phyloP scores from a whole-genome alignment of 2,888 invertebrate species.

The Nomada fucata region DNA sequence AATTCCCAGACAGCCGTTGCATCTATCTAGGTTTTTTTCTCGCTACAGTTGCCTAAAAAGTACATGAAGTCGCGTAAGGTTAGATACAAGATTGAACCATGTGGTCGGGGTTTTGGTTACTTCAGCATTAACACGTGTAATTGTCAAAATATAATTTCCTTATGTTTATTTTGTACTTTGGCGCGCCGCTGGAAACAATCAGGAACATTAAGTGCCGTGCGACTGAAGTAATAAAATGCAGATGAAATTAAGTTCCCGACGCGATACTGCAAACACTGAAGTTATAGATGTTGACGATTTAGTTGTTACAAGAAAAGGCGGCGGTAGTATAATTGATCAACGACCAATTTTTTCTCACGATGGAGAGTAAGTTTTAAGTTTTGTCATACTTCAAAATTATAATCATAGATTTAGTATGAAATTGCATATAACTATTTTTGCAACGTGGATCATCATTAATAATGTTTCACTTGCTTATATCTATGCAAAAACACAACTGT shows the following conservation, averaged over 20 bases:
- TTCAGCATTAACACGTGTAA: constrained; percentile 25
- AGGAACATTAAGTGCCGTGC: neutral
- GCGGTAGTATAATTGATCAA: constrained; percentile 87
- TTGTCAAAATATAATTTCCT: constrained; percentile 38
- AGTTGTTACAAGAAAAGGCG: constrained; percentile 86
- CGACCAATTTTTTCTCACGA: constrained; percentile 87
- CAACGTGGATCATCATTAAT: too few relatives aligned
- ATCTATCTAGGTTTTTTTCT: constrained; percentile 9
- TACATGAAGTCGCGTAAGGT: neutral
- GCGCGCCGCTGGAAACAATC: constrained; percentile 7
- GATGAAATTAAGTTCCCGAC: constrained; percentile 40
- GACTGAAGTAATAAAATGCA: constrained; percentile 51
- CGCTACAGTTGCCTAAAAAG: constrained; percentile 3
- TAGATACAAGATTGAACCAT: constrained; percentile 32
- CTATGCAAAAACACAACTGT: too few relatives aligned
- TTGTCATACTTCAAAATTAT: too few relatives aligned
- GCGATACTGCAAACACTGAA: constrained; percentile 24
- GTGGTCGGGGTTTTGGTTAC: constrained; percentile 54
- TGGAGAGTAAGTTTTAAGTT: constrained; percentile 86
- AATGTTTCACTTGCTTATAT: too few relatives aligned
- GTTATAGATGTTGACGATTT: constrained; percentile 80
- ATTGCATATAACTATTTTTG: too few relatives aligned
- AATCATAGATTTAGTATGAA: too few relatives aligned
- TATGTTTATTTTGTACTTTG: constrained; percentile 2
- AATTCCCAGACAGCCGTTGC: neutral